Conservation (phyloP, 2,113 vertebrate species). For the Urocolius indicus region DNA sequence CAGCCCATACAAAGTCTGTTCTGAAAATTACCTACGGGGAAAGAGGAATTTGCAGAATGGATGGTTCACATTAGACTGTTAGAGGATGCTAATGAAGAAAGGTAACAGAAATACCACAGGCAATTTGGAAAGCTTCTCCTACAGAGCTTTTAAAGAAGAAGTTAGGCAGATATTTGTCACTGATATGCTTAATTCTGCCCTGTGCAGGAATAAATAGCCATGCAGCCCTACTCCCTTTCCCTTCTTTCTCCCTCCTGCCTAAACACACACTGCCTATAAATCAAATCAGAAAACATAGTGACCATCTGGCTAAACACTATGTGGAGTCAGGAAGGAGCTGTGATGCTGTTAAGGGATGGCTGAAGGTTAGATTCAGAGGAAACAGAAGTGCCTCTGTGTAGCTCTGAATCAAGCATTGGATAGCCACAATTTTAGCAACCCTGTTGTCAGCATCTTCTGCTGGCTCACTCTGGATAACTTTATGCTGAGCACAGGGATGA, state of each 20-base stretch:
- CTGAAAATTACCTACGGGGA: not conserved
- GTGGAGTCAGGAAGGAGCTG: not conserved
- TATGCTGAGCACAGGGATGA: not conserved
- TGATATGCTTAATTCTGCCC: not conserved
- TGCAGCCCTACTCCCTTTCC: accelerated
- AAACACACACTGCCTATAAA: not conserved
- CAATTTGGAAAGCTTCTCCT: not conserved
- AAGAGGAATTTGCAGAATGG: not conserved
- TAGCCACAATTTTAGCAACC: not conserved
- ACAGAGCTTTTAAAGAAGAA: not conserved
- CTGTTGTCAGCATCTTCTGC: not conserved
- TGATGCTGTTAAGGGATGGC: not conserved
- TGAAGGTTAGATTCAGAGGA: not conserved
- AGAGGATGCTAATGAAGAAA: not conserved
- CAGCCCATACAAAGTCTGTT: not conserved
- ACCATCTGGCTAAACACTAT: not conserved
- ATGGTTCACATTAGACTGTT: not conserved
- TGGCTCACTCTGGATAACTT: not conserved
- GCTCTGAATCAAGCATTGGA: not conserved
- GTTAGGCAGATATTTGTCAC: not conserved
- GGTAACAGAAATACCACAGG: not conserved
- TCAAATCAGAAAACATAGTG: not conserved
- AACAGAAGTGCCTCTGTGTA: not conserved
- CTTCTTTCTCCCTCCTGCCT: not conserved
- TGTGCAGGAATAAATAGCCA: not conserved